Percentiles rank a stretch among this genome's conserved stretches.
These are phyloP conservation scores for Cardiocondyla obscurior DNA, from an alignment of 1,140 invertebrate species.

Conservation along the genomic window DNA sequence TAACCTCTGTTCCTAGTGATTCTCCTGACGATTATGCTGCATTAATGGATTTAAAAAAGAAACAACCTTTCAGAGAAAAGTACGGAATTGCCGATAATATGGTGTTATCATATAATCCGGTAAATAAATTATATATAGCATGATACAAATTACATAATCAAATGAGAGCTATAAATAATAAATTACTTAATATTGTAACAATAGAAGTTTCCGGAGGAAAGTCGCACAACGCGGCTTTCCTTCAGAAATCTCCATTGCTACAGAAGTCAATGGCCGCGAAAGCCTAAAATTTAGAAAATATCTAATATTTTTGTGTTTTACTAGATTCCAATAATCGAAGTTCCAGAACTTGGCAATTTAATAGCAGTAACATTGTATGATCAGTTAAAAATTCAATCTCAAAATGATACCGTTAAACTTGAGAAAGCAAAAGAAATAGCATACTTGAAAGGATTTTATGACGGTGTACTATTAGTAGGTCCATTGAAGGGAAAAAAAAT, in stretches of 20 bases:
- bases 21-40: slow-evolving; percentile 99
- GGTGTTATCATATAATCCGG: slow-evolving; percentile 93
- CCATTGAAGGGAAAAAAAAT: slow-evolving; percentile 95
- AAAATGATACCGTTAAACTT: slow-evolving; percentile 97
- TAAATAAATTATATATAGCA: slow-evolving; percentile 77
- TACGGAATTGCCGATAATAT: slow-evolving; percentile 97
- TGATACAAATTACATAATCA: not conserved
- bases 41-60: slow-evolving; percentile 97
- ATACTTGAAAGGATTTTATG: slow-evolving; percentile 99
- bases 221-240: too few species aligned
- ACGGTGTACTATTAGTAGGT: slow-evolving; percentile 94
- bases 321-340: slow-evolving; percentile 95
- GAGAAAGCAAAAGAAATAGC: slow-evolving; percentile 97
- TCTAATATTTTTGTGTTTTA: slow-evolving; percentile 82
- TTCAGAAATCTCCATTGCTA: too few species aligned
- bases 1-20: slow-evolving; percentile 99
- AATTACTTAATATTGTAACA: too few species aligned
- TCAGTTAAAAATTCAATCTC: slow-evolving; percentile 96
- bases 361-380: slow-evolving; percentile 94
- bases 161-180: too few species aligned
- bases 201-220: too few species aligned
- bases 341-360: slow-evolving; percentile 95
- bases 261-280: too few species aligned
- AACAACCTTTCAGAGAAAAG: slow-evolving; percentile 96
- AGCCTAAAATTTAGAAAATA: too few species aligned